Conservation (phyloP, 2,888 invertebrate species). For the Poecilus cupreus region DNA sequence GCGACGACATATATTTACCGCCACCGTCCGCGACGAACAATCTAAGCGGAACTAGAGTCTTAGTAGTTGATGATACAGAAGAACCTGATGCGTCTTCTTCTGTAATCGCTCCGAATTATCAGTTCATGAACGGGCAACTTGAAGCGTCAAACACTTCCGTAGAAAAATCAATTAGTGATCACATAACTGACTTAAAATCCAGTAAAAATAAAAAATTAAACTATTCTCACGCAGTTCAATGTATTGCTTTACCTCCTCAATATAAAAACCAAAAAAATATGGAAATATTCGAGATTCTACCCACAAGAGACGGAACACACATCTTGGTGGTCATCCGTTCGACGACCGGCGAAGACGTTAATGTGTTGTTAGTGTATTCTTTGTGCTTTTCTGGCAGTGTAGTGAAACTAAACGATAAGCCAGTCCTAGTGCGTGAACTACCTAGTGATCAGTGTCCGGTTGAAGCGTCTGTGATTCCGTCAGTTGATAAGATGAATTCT, state of each 20-base stretch:
- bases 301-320: constrained; percentile 82
- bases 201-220: constrained; percentile 69
- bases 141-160: constrained; percentile 49
- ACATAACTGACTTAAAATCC: constrained; percentile 71
- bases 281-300: constrained; percentile 79
- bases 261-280: constrained; percentile 74
- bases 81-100: constrained; percentile 68
- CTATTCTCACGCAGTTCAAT: constrained; percentile 76
- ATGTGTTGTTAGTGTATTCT: constrained; percentile 76
- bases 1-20: constrained; percentile 71
- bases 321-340: constrained; percentile 78
- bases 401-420: constrained; percentile 77
- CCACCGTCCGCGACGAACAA: constrained; percentile 59
- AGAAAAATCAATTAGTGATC: constrained; percentile 71
- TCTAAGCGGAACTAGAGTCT: constrained; percentile 67
- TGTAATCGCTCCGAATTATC: constrained; percentile 66
- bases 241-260: constrained; percentile 75
- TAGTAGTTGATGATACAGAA: constrained; percentile 67
- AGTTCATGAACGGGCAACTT: constrained; percentile 67
- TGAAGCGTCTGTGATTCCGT: constrained; percentile 82
- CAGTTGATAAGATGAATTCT: constrained; percentile 68
- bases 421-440: constrained; percentile 78
- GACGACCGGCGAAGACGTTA: constrained; percentile 64
- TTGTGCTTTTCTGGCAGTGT: constrained; percentile 74
- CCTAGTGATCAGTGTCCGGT: constrained; percentile 80